These are phyloP conservation scores for Drosophila yakuba DNA, from an alignment of 1,140 invertebrate genomes.

Conservation along the genomic window DNA sequence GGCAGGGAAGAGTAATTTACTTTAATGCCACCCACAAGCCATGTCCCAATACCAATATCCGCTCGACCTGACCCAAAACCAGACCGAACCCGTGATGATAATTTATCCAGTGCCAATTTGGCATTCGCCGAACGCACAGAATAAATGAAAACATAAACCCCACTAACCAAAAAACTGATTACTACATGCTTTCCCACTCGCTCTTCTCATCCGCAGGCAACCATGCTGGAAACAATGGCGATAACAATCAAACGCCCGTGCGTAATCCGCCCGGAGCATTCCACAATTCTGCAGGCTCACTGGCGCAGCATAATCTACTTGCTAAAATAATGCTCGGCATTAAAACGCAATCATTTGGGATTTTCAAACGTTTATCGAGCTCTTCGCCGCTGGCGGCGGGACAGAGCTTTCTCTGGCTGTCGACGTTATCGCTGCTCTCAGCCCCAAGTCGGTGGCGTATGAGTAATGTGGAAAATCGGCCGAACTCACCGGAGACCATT, in stretches of 20 bases:
- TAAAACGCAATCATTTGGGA: constrained; percentile 85
- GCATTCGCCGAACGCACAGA: constrained; percentile 60
- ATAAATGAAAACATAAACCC: constrained; percentile 81
- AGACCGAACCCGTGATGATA: constrained; percentile 16
- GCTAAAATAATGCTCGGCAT: constrained; percentile 84
- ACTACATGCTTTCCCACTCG: constrained; percentile 39
- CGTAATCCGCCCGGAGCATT: constrained; percentile 85
- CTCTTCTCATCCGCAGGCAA: constrained; percentile 57
- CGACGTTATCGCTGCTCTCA: constrained; percentile 32
- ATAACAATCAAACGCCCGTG: constrained; percentile 84
- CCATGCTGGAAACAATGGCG: constrained; percentile 75
- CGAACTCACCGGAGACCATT: constrained; percentile 64
- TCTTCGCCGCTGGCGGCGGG: constrained; percentile 61
- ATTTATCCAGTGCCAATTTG: constrained; percentile 60
- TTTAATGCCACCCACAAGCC: constrained; percentile 35
- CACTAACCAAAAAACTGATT: constrained; percentile 80
- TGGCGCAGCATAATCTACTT: constrained; percentile 84
- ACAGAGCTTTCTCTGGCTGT: constrained; percentile 30
- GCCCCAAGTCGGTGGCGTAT: constrained; percentile 66
- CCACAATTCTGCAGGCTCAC: constrained; percentile 84
- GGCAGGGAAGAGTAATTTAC: constrained; percentile 53
- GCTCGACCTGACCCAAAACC: constrained; percentile 2
- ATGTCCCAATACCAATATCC: neutral
- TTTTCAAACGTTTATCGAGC: constrained; percentile 84
- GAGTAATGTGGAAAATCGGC: constrained; percentile 73